phyloP scores from a whole-genome alignment of 2,113 vertebrate genomes.

The Microcebus lehilahytsara region DNA sequence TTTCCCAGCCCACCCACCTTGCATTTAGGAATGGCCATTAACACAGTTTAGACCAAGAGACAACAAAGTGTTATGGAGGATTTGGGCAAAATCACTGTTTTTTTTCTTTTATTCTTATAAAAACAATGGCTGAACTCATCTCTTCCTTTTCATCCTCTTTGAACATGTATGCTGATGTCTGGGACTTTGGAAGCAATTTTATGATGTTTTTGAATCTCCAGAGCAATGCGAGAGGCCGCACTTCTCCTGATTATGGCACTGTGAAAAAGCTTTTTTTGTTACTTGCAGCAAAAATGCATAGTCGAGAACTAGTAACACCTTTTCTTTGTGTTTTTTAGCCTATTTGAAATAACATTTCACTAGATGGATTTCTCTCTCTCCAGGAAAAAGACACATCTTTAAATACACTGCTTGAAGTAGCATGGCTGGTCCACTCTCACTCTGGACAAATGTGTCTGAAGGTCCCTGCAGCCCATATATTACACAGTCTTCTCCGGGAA shows the following conservation, averaged over 20 bases:
- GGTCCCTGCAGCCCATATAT: neutral
- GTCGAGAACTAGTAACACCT: neutral
- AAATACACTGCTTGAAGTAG: neutral
- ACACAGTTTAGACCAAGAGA: neutral
- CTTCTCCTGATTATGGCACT: neutral
- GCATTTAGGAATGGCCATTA: neutral
- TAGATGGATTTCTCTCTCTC: neutral
- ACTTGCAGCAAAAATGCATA: neutral
- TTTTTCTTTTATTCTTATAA: neutral
- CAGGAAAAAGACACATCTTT: neutral
- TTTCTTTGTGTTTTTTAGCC: neutral
- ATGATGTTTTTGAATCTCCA: neutral
- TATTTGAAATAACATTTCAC: slow-evolving; percentile 8
- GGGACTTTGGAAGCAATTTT: neutral
- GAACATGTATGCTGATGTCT: neutral
- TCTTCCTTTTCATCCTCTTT: neutral
- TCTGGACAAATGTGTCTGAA: neutral
- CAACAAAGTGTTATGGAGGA: neutral
- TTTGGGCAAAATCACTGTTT: neutral
- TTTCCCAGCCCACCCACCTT: neutral
- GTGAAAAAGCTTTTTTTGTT: neutral
- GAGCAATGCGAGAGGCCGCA: neutral
- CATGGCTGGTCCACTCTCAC: neutral
- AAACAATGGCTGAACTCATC: neutral
- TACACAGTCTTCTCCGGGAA: neutral